Evolutionary conservation across 2,113 vertebrate genomes (phyloP), one percentile per base, ranked within the genome.

Genomic region (Pitta sordida): DNA sequence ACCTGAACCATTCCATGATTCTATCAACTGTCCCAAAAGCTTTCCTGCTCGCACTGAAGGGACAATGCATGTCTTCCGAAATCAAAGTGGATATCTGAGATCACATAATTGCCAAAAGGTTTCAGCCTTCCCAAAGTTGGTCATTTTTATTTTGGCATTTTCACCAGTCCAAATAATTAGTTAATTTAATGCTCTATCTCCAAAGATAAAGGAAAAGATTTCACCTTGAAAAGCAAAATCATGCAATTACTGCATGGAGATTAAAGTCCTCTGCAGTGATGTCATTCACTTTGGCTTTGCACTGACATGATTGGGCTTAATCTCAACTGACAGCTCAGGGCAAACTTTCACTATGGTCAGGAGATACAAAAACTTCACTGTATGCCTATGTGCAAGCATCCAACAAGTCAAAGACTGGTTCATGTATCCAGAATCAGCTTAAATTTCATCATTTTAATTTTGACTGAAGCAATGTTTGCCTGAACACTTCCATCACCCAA

Each of bases 181-280:
- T 75, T 84, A 94, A 96, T 95, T 92, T 83, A 83, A 68, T 74
- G 51, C 29, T 86, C 62, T 94, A 71, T 74, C 64, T 91, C 83
- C 73, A 89, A 78, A 91, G 88, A 95, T 77, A 89, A 95, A 86
- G 84, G 64, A 71, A 78, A 94, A 74, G n/a, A 95, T 82, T 95
- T 96, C 68, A 91, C 86, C 90, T 89, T 95, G 92, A 86, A 83
- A 94, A 94, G 85, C n/a, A 69, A 84, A 94, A 90, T 68, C 4
- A 44, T 90, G 63, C 83, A 88, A 83, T 96, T 92, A 92, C 44
- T 84, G 65, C 86, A 74, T 59, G 71, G 77, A 95, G 91, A 96
- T 94, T 59, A 83, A 75, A 92, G 64, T 89, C 59, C 87, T 88
- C 84, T 86, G 64, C 71, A 87, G 87, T 95, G 90, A 95, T 91